Evolutionary conservation across 2,113 vertebrate species (phyloP).

Genomic region (Mus musculus): DNA sequence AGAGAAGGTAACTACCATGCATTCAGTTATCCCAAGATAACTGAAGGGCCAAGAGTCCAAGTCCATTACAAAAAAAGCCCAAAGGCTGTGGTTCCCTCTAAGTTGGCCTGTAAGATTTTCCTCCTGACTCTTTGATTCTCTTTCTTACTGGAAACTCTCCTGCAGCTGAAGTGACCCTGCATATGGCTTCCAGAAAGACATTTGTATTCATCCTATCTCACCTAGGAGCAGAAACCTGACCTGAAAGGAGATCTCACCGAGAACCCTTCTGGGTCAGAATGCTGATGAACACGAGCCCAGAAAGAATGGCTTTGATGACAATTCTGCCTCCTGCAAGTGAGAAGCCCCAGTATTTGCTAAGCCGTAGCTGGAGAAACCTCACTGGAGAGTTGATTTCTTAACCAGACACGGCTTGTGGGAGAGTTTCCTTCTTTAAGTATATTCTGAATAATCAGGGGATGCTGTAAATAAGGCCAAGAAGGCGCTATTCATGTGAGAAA

Average conservation of each 20-base stretch:
- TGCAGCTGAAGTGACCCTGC: neutral
- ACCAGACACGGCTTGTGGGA: neutral
- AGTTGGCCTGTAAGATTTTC: slow-evolving; percentile 48
- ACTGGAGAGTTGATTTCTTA: neutral
- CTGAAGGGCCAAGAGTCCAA: slow-evolving; percentile 17
- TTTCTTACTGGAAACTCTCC: slow-evolving; percentile 63
- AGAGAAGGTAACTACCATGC: neutral
- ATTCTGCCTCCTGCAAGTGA: neutral
- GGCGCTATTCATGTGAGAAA: neutral
- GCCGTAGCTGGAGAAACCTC: neutral
- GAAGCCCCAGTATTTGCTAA: neutral
- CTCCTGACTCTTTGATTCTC: slow-evolving; percentile 49
- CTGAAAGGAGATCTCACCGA: neutral
- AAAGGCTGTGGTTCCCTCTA: slow-evolving; percentile 51
- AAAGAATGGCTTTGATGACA: neutral
- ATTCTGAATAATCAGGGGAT: neutral
- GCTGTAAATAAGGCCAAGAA: neutral
- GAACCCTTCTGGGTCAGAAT: slow-evolving; percentile 38
- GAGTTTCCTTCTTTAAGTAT: neutral
- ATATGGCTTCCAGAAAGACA: slow-evolving; percentile 52
- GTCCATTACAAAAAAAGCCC: slow-evolving; percentile 35
- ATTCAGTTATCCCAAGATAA: slow-evolving; percentile 7
- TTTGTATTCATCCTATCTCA: slow-evolving; percentile 43
- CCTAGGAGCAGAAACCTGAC: neutral
- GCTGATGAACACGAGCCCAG: neutral